Evolutionary conservation across 1,140 invertebrate species (phyloP).

Genomic region (Drosophila trapezifrons): DNA sequence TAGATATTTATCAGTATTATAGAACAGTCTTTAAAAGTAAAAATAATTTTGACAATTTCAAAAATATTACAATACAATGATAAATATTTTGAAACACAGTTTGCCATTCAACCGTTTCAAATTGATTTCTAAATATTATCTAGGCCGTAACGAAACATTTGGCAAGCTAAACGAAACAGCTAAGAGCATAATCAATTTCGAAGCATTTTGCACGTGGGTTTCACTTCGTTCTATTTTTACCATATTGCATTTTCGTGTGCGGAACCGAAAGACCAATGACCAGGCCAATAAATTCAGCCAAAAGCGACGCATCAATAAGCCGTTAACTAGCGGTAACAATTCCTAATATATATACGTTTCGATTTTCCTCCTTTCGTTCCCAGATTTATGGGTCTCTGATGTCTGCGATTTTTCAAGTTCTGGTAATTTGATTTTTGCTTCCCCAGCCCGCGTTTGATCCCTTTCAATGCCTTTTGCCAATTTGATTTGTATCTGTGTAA

Average conservation of each 20-base stretch:
- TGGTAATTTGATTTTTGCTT: slow-evolving; percentile 78
- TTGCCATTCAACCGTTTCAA: neutral
- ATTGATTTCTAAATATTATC: neutral
- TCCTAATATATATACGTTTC: slow-evolving; percentile 58
- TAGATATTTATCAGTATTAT: too few species aligned
- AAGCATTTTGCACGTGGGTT: slow-evolving; percentile 25
- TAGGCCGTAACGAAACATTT: neutral
- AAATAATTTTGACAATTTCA: too few species aligned
- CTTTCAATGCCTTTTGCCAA: slow-evolving; percentile 50
- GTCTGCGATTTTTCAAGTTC: slow-evolving; percentile 74
- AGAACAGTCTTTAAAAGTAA: too few species aligned
- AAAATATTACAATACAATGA: too few species aligned
- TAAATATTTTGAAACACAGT: too few species aligned
- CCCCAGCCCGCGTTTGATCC: slow-evolving; percentile 23
- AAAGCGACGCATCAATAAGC: slow-evolving; percentile 78
- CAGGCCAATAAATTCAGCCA: slow-evolving; percentile 73
- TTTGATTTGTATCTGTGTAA: slow-evolving; percentile 77
- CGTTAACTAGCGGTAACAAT: slow-evolving; percentile 79
- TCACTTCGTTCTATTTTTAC: slow-evolving; percentile 9
- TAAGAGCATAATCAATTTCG: slow-evolving; percentile 18
- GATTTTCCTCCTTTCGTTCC: slow-evolving; percentile 14
- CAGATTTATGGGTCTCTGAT: slow-evolving; percentile 77
- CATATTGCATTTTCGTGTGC: slow-evolving; percentile 45
- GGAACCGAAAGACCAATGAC: slow-evolving; percentile 55
- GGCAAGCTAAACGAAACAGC: neutral